Conservation (phyloP, 2,113 vertebrate genomes). For the Triplophysa dalaica region DNA sequence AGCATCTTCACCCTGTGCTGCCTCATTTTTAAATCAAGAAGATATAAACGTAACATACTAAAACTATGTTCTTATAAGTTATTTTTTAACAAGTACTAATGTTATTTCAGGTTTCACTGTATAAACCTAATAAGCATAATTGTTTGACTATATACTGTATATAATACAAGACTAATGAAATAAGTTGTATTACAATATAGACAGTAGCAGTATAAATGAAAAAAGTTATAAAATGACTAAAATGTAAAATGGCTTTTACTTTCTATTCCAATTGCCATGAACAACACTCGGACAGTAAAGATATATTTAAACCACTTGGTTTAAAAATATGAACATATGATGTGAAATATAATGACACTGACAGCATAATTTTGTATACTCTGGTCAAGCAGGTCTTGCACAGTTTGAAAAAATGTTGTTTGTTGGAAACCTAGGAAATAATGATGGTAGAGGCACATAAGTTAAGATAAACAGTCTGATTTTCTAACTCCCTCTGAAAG, state of each 20-base stretch:
- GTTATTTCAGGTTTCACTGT: not conserved
- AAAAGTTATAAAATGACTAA: not conserved
- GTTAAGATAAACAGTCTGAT: constrained; percentile 28
- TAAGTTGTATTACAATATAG: not conserved
- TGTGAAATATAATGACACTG: not conserved
- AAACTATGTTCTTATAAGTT: too few species aligned
- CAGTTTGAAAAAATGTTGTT: constrained; percentile 5
- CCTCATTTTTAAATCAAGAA: not conserved
- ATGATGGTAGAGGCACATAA: not conserved
- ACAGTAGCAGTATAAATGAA: not conserved
- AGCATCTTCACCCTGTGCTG: constrained; percentile 19
- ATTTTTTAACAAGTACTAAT: too few species aligned
- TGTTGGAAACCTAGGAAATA: constrained; percentile 12
- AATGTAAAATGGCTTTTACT: not conserved
- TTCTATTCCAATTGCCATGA: not conserved
- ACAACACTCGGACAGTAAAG: not conserved
- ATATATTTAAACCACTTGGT: not conserved
- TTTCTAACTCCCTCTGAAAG: constrained; percentile 8
- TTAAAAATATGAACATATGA: not conserved
- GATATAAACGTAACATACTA: not conserved
- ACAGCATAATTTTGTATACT: not conserved
- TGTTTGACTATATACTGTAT: too few species aligned
- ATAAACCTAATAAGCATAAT: not conserved
- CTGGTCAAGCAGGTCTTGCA: not conserved
- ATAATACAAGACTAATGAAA: too few species aligned